A percentile compares a stretch with the other conserved stretches of the same genome.
Evolutionary conservation across 1,140 invertebrate species (phyloP).

Genomic region (Drosophila nannoptera): DNA sequence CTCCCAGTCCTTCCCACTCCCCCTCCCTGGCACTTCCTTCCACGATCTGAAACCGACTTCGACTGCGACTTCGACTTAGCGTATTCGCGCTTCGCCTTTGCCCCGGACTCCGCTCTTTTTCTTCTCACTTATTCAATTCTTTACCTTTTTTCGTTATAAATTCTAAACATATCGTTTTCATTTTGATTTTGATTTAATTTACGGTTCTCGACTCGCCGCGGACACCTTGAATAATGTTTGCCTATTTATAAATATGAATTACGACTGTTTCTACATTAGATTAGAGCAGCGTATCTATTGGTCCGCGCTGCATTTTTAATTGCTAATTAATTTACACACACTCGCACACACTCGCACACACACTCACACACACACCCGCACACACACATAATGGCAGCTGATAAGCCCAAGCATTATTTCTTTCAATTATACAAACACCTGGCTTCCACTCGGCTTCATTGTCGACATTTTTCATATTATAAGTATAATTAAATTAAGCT

Average conservation of each 20-base stretch:
- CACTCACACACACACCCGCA: conserved; percentile 33
- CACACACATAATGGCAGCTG: conserved; percentile 54
- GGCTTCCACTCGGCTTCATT: conserved; percentile 52
- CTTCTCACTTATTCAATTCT: conserved; percentile 49
- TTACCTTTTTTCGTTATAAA: conserved; percentile 67
- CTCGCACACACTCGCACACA: neutral
- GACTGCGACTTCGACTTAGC: too few relatives aligned
- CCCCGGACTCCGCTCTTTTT: conserved; percentile 1
- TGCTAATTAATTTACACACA: conserved; percentile 70
- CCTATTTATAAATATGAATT: conserved; percentile 78
- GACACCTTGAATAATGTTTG: conserved; percentile 77
- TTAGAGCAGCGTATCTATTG: conserved; percentile 43
- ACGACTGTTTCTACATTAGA: conserved; percentile 53
- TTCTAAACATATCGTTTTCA: conserved; percentile 76
- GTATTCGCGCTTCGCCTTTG: conserved; percentile 3
- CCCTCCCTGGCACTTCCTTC: too few relatives aligned
- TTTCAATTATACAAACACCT: conserved; percentile 52
- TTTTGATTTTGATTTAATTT: conserved; percentile 75
- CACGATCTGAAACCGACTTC: too few relatives aligned
- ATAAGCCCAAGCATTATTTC: conserved; percentile 15
- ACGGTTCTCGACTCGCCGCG: conserved; percentile 62
- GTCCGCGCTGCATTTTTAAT: conserved; percentile 69
- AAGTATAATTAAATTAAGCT: conserved; percentile 70
- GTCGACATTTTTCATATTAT: conserved; percentile 50
- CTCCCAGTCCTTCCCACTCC: too few relatives aligned